A percentile compares a stretch with the other conserved stretches of the same genome.
phyloP scores from a whole-genome alignment of 2,888 invertebrate genomes.

The Conistra vaccinii region DNA sequence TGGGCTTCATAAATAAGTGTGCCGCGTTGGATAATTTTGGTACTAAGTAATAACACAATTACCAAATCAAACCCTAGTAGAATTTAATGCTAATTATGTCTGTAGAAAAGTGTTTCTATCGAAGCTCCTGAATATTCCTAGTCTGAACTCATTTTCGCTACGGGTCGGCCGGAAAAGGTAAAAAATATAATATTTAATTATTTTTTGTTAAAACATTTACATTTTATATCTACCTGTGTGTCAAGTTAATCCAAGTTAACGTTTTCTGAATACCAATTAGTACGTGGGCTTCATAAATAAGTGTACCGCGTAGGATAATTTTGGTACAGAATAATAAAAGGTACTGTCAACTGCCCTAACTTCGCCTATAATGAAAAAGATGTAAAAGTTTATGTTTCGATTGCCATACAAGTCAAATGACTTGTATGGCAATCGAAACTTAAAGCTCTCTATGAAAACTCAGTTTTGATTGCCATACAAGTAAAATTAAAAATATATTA shows the following conservation, averaged over 20 bases:
- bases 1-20: no score
- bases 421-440: no score
- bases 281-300: constrained; percentile 52
- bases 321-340: constrained; percentile 10
- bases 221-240: constrained; percentile 38
- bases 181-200: constrained; percentile 21
- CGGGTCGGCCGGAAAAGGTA: constrained; percentile 3
- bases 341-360: no score
- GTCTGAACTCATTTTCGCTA: background rate
- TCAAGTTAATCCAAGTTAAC: constrained; percentile 36
- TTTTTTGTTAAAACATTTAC: constrained; percentile 31
- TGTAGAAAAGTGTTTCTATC: background rate
- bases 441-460: no score
- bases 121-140: background rate
- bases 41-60: no score
- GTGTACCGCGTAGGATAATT: constrained; percentile 9
- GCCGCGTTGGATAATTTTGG: no score
- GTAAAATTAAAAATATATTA: no score
- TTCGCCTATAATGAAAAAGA: no score
- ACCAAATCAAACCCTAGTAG: background rate
- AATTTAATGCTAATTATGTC: background rate
- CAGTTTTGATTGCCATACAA: no score
- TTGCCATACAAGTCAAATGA: no score
- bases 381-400: no score
- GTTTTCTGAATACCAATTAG: constrained; percentile 50